Base-by-base conservation (phyloP, 2,888 invertebrate genomes). In the Nemoura dubitans region DNA sequence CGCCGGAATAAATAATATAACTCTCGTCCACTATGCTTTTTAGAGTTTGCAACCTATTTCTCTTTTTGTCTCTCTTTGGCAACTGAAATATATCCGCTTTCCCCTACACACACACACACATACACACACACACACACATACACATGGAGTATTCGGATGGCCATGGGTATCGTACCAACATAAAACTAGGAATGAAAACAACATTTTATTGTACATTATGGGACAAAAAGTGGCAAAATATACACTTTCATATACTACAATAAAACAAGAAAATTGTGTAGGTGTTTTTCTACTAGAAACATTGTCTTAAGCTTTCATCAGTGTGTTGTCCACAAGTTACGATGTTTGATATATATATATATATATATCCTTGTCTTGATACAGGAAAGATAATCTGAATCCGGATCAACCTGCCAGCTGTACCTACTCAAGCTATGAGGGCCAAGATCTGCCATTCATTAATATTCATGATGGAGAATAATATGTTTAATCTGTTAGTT, bases 401-500 rank as follows among this genome's bases (percentile, higher is more conserved):
- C 59, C 14, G 59, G 59, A 59, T 59, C 59, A 59, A 59, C 59
- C 14, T 59, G 59, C 59, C 59, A 59, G 2, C 59, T 59, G 59
- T 21, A 36, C 36, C n/a, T n/a, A 59, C 21, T 10, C 1, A 21
- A 59, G 59, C 59, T 3, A 59, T 14, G 78, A 78, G 78, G 78
- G 5, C 25, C 25, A 78, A 28, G 27, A 78, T 78, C 2, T 78
- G 21, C 59, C 78, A 78, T 27, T 78, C 78, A 78, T 78, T 78
- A 78, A 78, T 78, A 78, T 78, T 78, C 78, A 78, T 78, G 28
- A 1, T 21, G 5, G 78, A 10, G 78, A 26, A 78, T 78, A 78
- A 78, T 78, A 78, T 78, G 28, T 78, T 28, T 78, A 27, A 78
- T 78, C 78, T 28, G 28, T n/a, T 10, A 78, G 78, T 78, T 78